Conservation (phyloP, 1,140 invertebrate species). For the Pogonomyrmex barbatus region DNA sequence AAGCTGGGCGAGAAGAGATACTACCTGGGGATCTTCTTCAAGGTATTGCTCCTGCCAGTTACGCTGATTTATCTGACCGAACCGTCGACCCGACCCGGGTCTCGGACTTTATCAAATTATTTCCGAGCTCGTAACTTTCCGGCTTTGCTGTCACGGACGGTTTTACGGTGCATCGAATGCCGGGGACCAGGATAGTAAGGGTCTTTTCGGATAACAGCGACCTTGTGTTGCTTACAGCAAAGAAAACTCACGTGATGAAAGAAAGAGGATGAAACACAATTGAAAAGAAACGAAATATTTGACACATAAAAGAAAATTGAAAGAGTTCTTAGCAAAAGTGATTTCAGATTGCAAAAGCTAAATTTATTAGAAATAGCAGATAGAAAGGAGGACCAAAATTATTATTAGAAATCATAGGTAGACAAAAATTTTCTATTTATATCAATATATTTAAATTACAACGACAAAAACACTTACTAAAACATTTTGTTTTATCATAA, state of each 20-base stretch:
- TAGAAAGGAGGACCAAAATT: no score
- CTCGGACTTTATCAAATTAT: constrained; percentile 74
- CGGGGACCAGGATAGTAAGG: constrained; percentile 22
- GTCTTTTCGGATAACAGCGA: constrained; percentile 41
- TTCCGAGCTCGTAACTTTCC: constrained; percentile 71
- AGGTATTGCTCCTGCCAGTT: constrained; percentile 87
- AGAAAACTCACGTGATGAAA: constrained; percentile 30
- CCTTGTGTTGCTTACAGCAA: constrained; percentile 11
- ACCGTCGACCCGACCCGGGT: constrained; percentile 32
- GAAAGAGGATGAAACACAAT: constrained; percentile 15
- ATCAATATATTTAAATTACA: background rate
- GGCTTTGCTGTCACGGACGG: constrained; percentile 55
- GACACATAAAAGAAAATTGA: constrained; percentile 23
- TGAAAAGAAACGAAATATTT: background rate
- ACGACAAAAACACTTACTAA: background rate
- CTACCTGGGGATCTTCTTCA: constrained; percentile 96
- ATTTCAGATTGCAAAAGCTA: background rate
- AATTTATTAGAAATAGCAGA: background rate
- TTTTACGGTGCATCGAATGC: constrained; percentile 72
- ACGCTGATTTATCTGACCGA: constrained; percentile 68
- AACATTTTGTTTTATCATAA: background rate
- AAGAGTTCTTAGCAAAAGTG: background rate
- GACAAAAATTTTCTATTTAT: background rate
- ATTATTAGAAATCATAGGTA: background rate
- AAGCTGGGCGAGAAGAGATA: constrained; percentile 95